Evolutionary conservation across 1,140 invertebrate genomes (phyloP).

Genomic region (Schmidtea mediterranea): DNA sequence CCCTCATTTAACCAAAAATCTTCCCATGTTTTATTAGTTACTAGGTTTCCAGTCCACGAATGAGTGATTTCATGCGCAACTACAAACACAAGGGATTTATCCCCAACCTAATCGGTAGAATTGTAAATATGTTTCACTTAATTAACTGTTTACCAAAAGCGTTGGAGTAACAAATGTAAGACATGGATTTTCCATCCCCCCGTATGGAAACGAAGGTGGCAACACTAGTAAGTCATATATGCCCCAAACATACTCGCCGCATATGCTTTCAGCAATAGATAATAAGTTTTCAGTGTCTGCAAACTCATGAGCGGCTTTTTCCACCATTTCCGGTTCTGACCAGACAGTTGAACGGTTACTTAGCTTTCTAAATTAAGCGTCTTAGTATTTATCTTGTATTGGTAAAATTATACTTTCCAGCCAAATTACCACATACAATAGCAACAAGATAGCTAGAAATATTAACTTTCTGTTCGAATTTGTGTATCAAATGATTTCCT

Average conservation of each 20-base stretch:
- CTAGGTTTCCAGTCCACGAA: slow-evolving; percentile 69
- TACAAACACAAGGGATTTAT: slow-evolving; percentile 55
- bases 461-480: slow-evolving; percentile 41
- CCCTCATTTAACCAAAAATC: slow-evolving; percentile 94
- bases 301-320: not conserved
- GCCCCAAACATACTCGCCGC: slow-evolving; percentile 29
- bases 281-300: slow-evolving; percentile 39
- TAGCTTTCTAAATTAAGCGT: not conserved
- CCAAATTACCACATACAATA: slow-evolving; percentile 51
- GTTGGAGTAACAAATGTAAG: slow-evolving; percentile 77
- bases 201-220: slow-evolving; percentile 71
- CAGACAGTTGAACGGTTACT: slow-evolving; percentile 45
- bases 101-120: slow-evolving; percentile 33
- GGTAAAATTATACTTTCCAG: slow-evolving; percentile 22
- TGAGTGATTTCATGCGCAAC: slow-evolving; percentile 81
- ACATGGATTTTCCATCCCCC: slow-evolving; percentile 90
- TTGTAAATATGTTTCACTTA: no score
- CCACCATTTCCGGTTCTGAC: slow-evolving; percentile 51
- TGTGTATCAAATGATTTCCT: slow-evolving; percentile 15
- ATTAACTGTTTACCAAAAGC: slow-evolving; percentile 30
- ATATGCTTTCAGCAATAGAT: slow-evolving; percentile 42
- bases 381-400: no score
- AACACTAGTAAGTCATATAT: slow-evolving; percentile 56
- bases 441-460: slow-evolving; percentile 41
- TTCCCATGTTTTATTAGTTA: slow-evolving; percentile 68